Conservation (phyloP, 2,888 invertebrate genomes). For the Noctua pronuba region DNA sequence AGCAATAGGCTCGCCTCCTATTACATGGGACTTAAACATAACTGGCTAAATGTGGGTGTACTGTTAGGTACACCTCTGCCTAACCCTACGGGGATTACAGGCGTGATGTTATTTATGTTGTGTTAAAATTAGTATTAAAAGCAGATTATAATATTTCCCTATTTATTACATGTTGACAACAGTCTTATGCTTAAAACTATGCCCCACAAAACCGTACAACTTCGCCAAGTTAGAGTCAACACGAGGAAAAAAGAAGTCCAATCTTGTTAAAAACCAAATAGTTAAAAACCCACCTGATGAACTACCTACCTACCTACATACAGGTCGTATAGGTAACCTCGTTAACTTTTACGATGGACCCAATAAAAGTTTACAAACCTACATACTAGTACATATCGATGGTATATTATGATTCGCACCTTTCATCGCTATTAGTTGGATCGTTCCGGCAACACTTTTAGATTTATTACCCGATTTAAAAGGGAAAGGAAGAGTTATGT, state of each 20-base stretch:
- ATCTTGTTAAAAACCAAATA: constrained; percentile 22
- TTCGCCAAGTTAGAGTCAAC: not conserved
- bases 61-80: no score
- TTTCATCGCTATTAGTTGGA: constrained; percentile 46
- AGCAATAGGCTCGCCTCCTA: no score
- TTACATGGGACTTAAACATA: no score
- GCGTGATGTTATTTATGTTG: no score
- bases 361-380: constrained; percentile 51
- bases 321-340: constrained; percentile 17
- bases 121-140: no score
- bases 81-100: no score
- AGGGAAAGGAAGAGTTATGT: constrained; percentile 58
- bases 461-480: constrained; percentile 55
- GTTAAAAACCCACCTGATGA: constrained; percentile 6
- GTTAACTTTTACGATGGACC: constrained; percentile 46
- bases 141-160: not conserved
- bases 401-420: constrained; percentile 51
- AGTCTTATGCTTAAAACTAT: not conserved
- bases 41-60: no score
- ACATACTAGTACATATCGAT: constrained; percentile 6
- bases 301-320: not conserved
- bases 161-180: not conserved
- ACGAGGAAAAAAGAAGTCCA: not conserved
- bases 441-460: constrained; percentile 52
- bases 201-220: not conserved